Percentiles rank a stretch among this genome's conserved stretches.
These are phyloP conservation scores for Heteronetta atricapilla DNA, from an alignment of 2,113 vertebrate genomes.

Conservation along the genomic window DNA sequence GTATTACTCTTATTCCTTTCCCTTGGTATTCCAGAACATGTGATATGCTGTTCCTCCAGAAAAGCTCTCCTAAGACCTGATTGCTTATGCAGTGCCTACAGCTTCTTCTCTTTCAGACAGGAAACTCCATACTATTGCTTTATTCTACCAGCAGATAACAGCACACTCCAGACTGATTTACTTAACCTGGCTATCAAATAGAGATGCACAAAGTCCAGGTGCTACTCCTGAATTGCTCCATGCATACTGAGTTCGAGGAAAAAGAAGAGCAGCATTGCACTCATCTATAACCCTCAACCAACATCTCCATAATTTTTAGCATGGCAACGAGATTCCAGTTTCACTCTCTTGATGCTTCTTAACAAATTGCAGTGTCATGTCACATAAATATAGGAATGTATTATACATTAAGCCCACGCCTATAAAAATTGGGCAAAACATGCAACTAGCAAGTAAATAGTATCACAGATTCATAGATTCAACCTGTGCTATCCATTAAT, in stretches of 20 bases:
- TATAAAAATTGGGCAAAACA: background rate
- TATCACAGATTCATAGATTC: background rate
- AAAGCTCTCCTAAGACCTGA: accelerated
- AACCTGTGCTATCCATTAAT: background rate
- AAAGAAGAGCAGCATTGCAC: background rate
- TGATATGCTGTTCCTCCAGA: background rate
- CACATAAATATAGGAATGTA: accelerated
- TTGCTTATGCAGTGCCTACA: background rate
- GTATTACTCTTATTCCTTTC: background rate
- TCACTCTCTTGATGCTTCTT: background rate
- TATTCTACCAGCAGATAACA: background rate
- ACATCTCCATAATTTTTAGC: background rate
- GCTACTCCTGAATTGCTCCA: background rate
- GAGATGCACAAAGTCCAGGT: background rate
- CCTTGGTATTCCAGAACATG: background rate
- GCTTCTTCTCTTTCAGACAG: background rate
- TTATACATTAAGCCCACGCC: background rate
- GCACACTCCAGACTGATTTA: background rate
- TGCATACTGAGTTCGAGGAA: background rate
- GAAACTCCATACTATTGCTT: background rate
- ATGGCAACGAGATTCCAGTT: background rate
- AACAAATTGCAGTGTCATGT: background rate
- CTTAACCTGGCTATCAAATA: background rate
- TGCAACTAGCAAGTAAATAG: background rate
- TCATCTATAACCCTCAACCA: background rate